phyloP scores from a whole-genome alignment of 2,113 vertebrate species.

The Antechinus stuartii region DNA sequence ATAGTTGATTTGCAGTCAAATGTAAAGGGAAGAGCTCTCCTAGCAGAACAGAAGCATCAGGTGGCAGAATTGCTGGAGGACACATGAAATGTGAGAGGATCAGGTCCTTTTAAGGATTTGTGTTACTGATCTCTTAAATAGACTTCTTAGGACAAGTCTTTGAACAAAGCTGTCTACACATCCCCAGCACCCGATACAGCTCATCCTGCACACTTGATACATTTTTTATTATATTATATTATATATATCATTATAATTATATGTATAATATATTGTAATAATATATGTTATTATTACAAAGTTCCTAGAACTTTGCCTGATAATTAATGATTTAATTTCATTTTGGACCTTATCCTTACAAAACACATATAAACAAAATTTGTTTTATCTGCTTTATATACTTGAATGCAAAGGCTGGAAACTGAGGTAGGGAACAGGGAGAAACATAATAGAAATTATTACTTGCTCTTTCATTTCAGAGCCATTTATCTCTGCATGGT shows the following conservation, averaged over 20 bases:
- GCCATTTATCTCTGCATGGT: neutral
- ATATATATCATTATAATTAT: too few species aligned
- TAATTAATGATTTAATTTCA: conserved; percentile 30
- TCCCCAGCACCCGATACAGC: neutral
- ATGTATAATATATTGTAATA: too few species aligned
- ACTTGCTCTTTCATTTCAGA: neutral
- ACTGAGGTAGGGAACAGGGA: conserved; percentile 19
- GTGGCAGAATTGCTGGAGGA: conserved; percentile 12
- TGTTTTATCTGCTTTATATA: conserved; percentile 1
- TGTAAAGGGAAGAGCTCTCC: conserved; percentile 41
- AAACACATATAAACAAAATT: conserved; percentile 32
- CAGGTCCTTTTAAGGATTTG: neutral
- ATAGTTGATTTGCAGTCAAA: conserved; percentile 48
- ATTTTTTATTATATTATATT: too few species aligned
- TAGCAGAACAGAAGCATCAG: conserved; percentile 30
- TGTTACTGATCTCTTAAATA: conserved; percentile 31
- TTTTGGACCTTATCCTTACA: conserved; percentile 37
- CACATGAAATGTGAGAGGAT: neutral
- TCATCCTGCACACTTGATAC: neutral
- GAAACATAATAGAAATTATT: conserved; percentile 9
- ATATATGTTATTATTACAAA: too few species aligned
- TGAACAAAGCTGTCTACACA: conserved; percentile 17
- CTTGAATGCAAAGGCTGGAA: conserved; percentile 19
- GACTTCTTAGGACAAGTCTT: conserved; percentile 44
- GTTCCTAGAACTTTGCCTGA: conserved; percentile 16